Evolutionary conservation across 2,888 invertebrate species (phyloP).

Genomic region (Uropetala carovei): DNA sequence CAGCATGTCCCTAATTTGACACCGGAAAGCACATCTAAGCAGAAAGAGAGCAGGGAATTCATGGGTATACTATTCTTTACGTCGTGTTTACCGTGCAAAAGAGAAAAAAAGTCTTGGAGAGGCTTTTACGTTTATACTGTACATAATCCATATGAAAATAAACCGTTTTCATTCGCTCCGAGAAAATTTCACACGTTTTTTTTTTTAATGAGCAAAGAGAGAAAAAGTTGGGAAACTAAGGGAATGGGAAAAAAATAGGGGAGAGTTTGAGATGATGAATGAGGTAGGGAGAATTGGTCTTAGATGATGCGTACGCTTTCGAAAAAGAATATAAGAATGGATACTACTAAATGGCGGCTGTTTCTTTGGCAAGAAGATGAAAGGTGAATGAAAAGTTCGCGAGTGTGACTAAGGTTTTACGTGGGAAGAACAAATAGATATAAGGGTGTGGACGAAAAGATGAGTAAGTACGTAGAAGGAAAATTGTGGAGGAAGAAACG

Average conservation of each 20-base stretch:
- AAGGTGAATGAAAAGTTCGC: background rate
- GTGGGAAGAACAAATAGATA: slow-evolving; percentile 13
- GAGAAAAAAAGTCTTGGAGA: too few species aligned
- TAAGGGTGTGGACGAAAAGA: background rate
- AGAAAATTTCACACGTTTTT: background rate
- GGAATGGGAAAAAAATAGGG: background rate
- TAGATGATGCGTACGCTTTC: background rate
- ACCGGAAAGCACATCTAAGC: too few species aligned
- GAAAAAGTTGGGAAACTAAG: background rate
- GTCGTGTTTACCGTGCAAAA: too few species aligned
- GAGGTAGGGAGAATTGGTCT: too few species aligned
- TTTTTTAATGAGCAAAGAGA: background rate
- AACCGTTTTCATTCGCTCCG: background rate
- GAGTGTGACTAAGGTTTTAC: background rate
- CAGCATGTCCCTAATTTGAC: too few species aligned
- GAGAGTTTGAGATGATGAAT: background rate
- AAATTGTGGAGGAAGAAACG: background rate
- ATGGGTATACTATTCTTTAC: too few species aligned
- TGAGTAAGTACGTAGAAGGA: background rate
- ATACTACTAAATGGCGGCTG: background rate
- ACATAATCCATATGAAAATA: background rate
- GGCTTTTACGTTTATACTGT: background rate
- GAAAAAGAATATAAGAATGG: background rate
- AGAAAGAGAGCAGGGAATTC: too few species aligned
- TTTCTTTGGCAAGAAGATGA: background rate